phyloP scores from a whole-genome alignment of 2,113 vertebrate genomes.

The Podilymbus podiceps region DNA sequence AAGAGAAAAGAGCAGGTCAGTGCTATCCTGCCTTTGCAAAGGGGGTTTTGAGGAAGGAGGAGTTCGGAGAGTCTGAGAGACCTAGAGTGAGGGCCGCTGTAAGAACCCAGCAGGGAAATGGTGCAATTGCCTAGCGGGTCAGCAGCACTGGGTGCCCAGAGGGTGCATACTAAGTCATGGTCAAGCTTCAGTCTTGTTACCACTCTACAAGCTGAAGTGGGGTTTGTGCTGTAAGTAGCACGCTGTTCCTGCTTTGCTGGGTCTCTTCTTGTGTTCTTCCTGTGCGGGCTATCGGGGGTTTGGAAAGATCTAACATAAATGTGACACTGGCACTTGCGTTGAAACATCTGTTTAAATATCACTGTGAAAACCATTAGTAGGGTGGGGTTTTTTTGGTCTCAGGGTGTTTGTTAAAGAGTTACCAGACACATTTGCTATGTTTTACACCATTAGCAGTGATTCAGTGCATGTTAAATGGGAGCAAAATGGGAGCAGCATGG shows the following conservation, averaged over 20 bases:
- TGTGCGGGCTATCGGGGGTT: neutral
- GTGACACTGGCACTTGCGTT: neutral
- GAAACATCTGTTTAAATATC: neutral
- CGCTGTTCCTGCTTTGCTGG: neutral
- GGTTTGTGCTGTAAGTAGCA: neutral
- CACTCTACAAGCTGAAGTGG: neutral
- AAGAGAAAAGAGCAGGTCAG: neutral
- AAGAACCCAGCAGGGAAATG: neutral
- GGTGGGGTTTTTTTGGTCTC: neutral
- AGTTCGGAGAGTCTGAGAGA: neutral
- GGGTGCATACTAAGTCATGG: neutral
- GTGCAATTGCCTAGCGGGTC: neutral
- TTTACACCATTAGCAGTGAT: neutral
- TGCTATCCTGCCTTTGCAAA: neutral
- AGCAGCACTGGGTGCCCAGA: neutral
- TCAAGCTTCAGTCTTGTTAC: neutral
- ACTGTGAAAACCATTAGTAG: neutral
- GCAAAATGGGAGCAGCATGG: neutral
- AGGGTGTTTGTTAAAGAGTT: neutral
- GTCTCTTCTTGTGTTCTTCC: neutral
- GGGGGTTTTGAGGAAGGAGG: neutral
- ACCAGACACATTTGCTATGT: neutral
- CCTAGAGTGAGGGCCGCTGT: fast-evolving
- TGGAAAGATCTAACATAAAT: neutral
- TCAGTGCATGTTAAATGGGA: neutral